Evolutionary conservation across 2,888 invertebrate genomes (phyloP).

Genomic region (Odontomyia ornata): DNA sequence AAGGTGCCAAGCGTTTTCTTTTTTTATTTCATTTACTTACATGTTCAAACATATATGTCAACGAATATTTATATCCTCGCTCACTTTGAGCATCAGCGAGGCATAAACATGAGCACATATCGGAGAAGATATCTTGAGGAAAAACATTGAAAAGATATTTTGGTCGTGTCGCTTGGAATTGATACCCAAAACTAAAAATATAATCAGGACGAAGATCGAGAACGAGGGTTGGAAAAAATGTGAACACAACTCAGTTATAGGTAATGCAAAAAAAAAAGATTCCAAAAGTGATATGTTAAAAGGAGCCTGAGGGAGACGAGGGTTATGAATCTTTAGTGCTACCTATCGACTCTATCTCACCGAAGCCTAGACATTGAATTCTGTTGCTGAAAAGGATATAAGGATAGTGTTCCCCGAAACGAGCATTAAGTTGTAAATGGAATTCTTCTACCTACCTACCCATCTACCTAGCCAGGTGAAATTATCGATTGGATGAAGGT

Average conservation of each 20-base stretch:
- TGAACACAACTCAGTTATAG: no score
- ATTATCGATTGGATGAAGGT: neutral
- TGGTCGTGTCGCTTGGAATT: slow-evolving; percentile 27
- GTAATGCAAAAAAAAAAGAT: slow-evolving; percentile 13
- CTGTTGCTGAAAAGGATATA: neutral
- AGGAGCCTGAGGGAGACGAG: neutral
- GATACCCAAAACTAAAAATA: slow-evolving; percentile 42
- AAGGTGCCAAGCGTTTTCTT: neutral
- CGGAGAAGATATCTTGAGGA: neutral
- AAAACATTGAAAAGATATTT: slow-evolving; percentile 16
- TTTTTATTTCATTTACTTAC: neutral
- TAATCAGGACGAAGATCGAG: slow-evolving; percentile 10
- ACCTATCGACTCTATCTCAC: neutral
- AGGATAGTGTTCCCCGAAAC: neutral
- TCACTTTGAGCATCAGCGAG: neutral
- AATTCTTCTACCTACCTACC: slow-evolving; percentile 21
- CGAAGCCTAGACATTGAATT: neutral
- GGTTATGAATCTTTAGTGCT: slow-evolving; percentile 24
- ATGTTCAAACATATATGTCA: slow-evolving; percentile 6
- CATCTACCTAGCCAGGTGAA: slow-evolving; percentile 31
- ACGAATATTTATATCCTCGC: neutral
- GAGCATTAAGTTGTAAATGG: slow-evolving; percentile 28
- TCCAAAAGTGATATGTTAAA: slow-evolving; percentile 37
- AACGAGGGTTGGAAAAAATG: no score
- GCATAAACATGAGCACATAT: slow-evolving; percentile 3